Evolutionary conservation across 2,113 vertebrate genomes (phyloP).

Genomic region (Columba livia): DNA sequence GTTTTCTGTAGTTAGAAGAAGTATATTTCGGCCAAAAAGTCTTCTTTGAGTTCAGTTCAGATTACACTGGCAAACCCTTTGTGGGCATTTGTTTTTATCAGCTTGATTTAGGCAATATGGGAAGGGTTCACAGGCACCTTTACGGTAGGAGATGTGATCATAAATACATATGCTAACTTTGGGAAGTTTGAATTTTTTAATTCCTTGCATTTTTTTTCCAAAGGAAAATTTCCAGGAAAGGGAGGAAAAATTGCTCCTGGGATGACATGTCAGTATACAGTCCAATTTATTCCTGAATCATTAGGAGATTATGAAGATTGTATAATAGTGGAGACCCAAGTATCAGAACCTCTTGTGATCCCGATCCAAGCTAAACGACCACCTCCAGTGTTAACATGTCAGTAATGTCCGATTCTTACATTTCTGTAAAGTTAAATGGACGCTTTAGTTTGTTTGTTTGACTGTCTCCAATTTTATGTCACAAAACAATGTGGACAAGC

Average conservation of each 20-base stretch:
- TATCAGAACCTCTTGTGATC: constrained; percentile 79
- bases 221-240: constrained; percentile 91
- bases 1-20: neutral
- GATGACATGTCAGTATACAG: constrained; percentile 87
- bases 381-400: constrained; percentile 88
- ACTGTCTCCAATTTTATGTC: neutral
- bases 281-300: constrained; percentile 89
- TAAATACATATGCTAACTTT: neutral
- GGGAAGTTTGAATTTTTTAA: neutral
- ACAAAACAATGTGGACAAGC: neutral
- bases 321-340: constrained; percentile 85
- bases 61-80: neutral
- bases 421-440: neutral
- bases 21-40: neutral
- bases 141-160: neutral
- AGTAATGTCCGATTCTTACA: constrained; percentile 47
- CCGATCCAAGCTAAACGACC: constrained; percentile 82
- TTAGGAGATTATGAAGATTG: constrained; percentile 86
- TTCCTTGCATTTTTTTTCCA: neutral
- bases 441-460: neutral
- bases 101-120: neutral
- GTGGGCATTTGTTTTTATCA: neutral
- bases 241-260: constrained; percentile 90
- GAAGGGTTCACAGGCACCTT: neutral
- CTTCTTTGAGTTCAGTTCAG: neutral